Conservation (phyloP, 2,113 vertebrate species). For the Pseudopipra pipra region DNA sequence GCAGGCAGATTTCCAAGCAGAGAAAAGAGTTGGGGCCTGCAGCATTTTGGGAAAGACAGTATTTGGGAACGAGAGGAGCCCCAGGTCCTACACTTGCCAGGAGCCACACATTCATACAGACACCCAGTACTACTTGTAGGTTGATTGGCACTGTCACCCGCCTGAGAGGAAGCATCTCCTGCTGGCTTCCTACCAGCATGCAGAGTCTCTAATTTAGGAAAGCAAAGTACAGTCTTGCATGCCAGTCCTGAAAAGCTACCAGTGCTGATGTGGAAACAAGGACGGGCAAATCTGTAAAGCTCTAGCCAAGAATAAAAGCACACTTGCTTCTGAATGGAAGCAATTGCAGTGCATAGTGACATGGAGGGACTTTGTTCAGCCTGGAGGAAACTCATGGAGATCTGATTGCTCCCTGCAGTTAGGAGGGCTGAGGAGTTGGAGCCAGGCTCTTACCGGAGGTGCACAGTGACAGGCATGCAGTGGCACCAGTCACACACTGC, state of each 20-base stretch:
- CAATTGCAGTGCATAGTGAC: neutral
- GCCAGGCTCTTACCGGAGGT: neutral
- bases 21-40: neutral
- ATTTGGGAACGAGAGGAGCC: neutral
- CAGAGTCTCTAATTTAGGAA: slow-evolving; percentile 34
- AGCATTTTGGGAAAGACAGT: slow-evolving; percentile 2
- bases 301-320: neutral
- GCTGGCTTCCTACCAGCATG: slow-evolving; percentile 28
- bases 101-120: neutral
- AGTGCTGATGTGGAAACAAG: neutral
- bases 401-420: neutral
- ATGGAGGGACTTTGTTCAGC: neutral
- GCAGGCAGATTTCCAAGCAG: slow-evolving; percentile 14
- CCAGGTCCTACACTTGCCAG: neutral
- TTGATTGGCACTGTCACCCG: neutral
- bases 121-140: neutral
- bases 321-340: neutral
- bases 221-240: neutral
- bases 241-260: slow-evolving; percentile 44
- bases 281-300: neutral
- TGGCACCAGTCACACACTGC: neutral
- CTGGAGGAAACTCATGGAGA: neutral
- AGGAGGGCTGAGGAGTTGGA: neutral
- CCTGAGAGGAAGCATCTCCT: neutral
- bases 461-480: accelerated